Base-by-base conservation (phyloP, 2,113 vertebrate genomes). In the Pteronura brasiliensis region DNA sequence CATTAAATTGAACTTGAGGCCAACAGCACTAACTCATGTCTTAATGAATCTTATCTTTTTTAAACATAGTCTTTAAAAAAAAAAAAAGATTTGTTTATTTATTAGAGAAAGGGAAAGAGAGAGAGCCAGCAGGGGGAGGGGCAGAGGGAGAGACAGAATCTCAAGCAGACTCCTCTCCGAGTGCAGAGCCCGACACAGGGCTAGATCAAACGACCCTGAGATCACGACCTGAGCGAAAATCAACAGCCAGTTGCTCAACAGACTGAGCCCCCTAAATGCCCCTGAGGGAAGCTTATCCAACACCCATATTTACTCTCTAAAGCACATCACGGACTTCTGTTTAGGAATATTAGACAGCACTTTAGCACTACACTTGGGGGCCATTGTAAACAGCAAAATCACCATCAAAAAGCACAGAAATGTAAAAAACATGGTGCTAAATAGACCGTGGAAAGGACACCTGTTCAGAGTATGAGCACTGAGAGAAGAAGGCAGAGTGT, bases 391-490 rank as follows among this genome's bases (percentile, higher is more conserved):
- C 6, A 65, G 76, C 21, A 20, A 77, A 94, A 72, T 77, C 36
- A 67, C 55, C 59, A 29, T 57, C 12, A 14, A 71, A 77, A 96
- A 79, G 59, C 29, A 84, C 44, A 92, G 42, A 93, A 95, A 95
- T 90, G 57, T 93, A 71, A 96, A 93, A 96, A 93, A 44, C n/a
- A 9, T 85, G 55, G 42, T 29, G 31, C 69, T 63, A 86, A 86
- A 17, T 17, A 86, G 67, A 63, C n/a, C 12, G 13, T 20, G 55
- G 72, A 91, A 93, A 92, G 88, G 67, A 52, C 14, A 15, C 34
- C 10, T 83, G 25, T 74, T 86, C 17, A 47, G 13, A 74, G 25
- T 14, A 1, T n/a, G 20, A 85, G 49, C 63, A n/a, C 29, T 20
- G 52, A 69, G 36, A 31, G 9, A 71, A n/a, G 80, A 87, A n/a